Conservation (phyloP, 2,888 invertebrate genomes). For the Eulithis testata region DNA sequence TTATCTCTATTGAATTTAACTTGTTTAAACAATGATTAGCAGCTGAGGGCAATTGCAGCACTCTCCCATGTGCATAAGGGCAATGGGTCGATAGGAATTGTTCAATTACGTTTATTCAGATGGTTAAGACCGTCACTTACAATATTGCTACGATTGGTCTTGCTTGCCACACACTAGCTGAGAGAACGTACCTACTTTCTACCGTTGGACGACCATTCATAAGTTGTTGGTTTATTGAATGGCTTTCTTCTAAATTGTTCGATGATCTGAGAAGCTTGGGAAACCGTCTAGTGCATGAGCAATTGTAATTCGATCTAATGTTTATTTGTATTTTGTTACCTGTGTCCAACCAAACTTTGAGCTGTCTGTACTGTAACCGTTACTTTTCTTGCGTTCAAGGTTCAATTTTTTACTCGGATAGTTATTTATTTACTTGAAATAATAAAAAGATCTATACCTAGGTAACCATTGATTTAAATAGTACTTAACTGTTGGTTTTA, state of each 20-base stretch:
- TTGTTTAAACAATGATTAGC: conserved; percentile 65
- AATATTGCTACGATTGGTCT: conserved; percentile 67
- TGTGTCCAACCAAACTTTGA: too few species aligned
- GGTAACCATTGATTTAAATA: too few species aligned
- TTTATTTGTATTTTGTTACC: conserved; percentile 17
- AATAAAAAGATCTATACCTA: background rate
- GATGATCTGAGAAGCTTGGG: conserved; percentile 33
- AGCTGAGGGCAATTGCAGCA: conserved; percentile 63
- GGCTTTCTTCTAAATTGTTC: conserved; percentile 35
- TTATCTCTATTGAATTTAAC: conserved; percentile 56
- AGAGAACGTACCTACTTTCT: conserved; percentile 41
- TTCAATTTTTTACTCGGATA: conserved; percentile 17
- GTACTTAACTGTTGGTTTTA: too few species aligned
- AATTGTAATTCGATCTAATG: conserved; percentile 18
- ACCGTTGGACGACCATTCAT: conserved; percentile 42
- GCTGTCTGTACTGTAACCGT: conserved; percentile 8
- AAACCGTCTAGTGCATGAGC: conserved; percentile 27
- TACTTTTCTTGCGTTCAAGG: conserved; percentile 22
- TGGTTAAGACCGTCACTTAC: conserved; percentile 79
- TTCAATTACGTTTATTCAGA: conserved; percentile 81
- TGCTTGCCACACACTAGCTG: conserved; percentile 67
- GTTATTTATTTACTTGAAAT: background rate
- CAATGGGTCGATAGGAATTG: conserved; percentile 80
- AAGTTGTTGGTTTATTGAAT: conserved; percentile 36
- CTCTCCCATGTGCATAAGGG: conserved; percentile 68